These are phyloP conservation scores for Phasianus colchicus DNA, from an alignment of 2,113 vertebrate genomes.

Conservation along the genomic window DNA sequence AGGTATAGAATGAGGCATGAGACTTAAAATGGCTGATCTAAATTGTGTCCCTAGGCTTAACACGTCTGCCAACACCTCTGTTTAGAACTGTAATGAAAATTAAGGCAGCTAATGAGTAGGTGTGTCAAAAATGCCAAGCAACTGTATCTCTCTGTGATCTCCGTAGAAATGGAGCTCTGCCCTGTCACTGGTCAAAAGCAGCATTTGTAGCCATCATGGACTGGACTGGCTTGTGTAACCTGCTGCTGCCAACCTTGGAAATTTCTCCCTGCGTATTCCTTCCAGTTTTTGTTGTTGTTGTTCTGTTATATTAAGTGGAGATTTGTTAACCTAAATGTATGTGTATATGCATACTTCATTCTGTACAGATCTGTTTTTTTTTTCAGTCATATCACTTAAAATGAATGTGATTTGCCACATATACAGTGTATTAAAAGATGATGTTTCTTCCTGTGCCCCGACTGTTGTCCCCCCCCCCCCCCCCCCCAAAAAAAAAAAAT, in stretches of 20 bases:
- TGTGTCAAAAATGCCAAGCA: not conserved
- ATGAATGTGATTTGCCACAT: not conserved
- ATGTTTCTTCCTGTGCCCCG: not conserved
- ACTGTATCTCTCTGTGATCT: not conserved
- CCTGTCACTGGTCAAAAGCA: not conserved
- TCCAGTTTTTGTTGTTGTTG: rapidly evolving
- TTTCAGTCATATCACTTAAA: not conserved
- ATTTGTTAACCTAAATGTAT: not conserved
- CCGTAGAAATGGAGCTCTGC: not conserved
- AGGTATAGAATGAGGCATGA: rapidly evolving
- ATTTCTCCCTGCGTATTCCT: not conserved
- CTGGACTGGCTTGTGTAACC: not conserved
- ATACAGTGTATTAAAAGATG: not conserved
- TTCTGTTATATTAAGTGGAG: not conserved
- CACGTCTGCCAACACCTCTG: not conserved
- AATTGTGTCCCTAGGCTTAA: not conserved
- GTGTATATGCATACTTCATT: not conserved
- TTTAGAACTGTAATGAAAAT: not conserved
- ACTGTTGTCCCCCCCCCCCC: too few species aligned
- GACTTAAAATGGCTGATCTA: not conserved
- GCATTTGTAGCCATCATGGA: not conserved
- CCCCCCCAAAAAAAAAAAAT: too few species aligned
- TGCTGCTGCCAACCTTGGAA: not conserved
- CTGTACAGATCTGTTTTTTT: not conserved
- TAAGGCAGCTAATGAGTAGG: not conserved